Evolutionary conservation across 2,113 vertebrate species (phyloP), one percentile per base, ranked within the genome.

Genomic region (Gallinago undulata): DNA sequence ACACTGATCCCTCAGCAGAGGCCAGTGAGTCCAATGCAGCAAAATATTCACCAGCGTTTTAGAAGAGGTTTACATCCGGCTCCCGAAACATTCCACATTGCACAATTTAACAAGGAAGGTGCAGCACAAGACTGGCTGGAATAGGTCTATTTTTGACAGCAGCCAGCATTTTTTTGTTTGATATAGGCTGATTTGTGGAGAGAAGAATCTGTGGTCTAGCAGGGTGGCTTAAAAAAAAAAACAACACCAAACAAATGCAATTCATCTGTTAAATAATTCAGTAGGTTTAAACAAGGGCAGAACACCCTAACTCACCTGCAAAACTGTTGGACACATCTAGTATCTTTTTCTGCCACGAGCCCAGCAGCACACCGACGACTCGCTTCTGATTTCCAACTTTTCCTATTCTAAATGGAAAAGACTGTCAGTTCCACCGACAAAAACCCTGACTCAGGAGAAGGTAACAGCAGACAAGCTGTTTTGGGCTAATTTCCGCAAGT

Each of bases 311-410:
- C 97, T 98, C 97, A 99, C 99, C 99, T 96, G 99, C 99, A 98
- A 99, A 99, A 96, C 99, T 99, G 96, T 99, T 99, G 86, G 99
- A 99, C 27, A 99, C 99, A 89, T 99, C 99, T 10, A 99, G 98
- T 72, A 99, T 97, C 87, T 99, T 99, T 91, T 99, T 99, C 55
- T 99, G 99, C 99, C 99, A 99, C 0, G 99, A 99, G 28, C 99
- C 99, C 84, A 99, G 98, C 63, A 99, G 98, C 76, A 99, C 99
- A 48, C 99, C 99, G 1, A 99, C 99, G 33, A 99, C 99, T 31
- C 99, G 98, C 81, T 99, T 99, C 98, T 99, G 99, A 87, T 99
- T 99, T 48, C 99, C 99, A 77, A 99, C 99, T 78, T 99, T 99
- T 86, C 99, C 99, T 97, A 99, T 99, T 97, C 99, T 99, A 60